These are phyloP conservation scores for Meloidogyne exigua DNA, from an alignment of 1,140 invertebrate genomes.

Conservation along the genomic window DNA sequence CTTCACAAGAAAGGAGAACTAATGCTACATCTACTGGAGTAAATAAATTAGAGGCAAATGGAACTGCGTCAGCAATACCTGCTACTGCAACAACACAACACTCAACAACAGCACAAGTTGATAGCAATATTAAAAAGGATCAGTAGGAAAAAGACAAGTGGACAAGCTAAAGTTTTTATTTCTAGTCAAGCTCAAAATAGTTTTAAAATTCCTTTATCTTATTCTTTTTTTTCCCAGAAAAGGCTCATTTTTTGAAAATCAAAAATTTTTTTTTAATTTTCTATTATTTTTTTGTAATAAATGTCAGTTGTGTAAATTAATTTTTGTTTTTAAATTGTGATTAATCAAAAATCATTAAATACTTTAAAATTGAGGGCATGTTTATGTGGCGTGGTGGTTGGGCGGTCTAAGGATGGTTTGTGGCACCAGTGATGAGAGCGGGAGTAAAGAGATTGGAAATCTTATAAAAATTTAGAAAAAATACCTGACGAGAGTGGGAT, in stretches of 20 bases:
- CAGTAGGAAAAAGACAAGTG: slow-evolving; percentile 20
- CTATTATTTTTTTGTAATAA: too few species aligned
- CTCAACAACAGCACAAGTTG: background rate
- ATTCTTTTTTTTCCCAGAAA: background rate
- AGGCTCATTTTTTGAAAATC: background rate
- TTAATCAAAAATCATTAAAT: too few species aligned
- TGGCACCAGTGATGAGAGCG: too few species aligned
- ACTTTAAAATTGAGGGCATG: too few species aligned
- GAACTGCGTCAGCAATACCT: slow-evolving; percentile 29
- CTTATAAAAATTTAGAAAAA: too few species aligned
- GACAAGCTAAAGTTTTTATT: background rate
- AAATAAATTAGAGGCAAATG: slow-evolving; percentile 29
- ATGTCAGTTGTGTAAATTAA: too few species aligned
- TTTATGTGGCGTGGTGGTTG: too few species aligned
- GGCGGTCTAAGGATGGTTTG: too few species aligned
- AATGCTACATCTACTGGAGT: slow-evolving; percentile 35
- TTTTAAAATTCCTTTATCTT: background rate
- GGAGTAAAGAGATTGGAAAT: too few species aligned
- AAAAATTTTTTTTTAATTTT: background rate
- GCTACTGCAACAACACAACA: background rate
- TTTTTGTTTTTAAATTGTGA: too few species aligned
- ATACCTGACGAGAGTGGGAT: slow-evolving; percentile 59
- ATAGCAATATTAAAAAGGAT: slow-evolving; percentile 38
- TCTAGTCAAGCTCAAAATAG: background rate
- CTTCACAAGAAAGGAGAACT: slow-evolving; percentile 34